Evolutionary conservation across 2,113 vertebrate genomes (phyloP).

Genomic region (Chiloscyllium plagiosum): DNA sequence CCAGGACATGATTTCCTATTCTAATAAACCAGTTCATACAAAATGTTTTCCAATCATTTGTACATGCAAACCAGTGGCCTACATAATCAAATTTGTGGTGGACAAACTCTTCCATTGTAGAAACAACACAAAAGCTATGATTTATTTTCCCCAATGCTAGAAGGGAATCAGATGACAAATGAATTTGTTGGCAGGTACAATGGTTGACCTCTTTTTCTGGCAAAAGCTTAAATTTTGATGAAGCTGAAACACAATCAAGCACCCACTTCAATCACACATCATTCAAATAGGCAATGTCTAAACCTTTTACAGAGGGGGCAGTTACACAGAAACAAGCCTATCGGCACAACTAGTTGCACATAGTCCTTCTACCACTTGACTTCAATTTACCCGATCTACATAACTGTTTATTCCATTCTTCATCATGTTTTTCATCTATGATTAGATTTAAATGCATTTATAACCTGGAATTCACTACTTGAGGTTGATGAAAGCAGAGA

Average conservation of each 20-base stretch:
- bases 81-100: neutral
- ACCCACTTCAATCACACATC: slow-evolving; percentile 39
- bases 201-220: neutral
- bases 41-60: neutral
- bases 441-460: neutral
- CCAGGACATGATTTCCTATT: neutral
- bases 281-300: slow-evolving; percentile 39
- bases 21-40: neutral
- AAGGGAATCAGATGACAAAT: neutral
- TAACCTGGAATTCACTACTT: neutral
- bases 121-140: neutral
- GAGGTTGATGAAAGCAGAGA: neutral
- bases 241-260: slow-evolving; percentile 42
- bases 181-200: neutral
- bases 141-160: neutral
- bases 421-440: neutral
- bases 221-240: neutral
- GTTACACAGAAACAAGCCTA: neutral
- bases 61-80: neutral
- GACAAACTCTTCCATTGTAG: neutral
- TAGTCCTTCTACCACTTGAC: too few relatives aligned
- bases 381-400: neutral
- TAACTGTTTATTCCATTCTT: neutral
- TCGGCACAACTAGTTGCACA: neutral
- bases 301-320: slow-evolving; percentile 40